Evolutionary conservation across 1,140 invertebrate species (phyloP).

Genomic region (Monochamus saltuarius): DNA sequence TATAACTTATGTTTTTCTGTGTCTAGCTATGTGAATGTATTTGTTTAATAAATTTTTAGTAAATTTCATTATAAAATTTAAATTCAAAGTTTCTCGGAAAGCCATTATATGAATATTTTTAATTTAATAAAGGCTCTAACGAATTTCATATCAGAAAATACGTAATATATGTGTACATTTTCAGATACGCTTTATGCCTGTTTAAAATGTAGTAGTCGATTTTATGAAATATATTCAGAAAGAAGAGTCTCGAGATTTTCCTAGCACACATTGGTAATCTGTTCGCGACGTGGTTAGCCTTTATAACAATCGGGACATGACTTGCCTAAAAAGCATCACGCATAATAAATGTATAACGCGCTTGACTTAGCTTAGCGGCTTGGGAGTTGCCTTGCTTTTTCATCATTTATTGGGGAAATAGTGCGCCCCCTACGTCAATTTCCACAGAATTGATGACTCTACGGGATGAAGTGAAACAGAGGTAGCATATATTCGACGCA

Average conservation of each 20-base stretch:
- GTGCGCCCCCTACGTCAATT: slow-evolving; percentile 11
- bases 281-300: slow-evolving; percentile 22
- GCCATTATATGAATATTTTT: no score
- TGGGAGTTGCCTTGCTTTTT: slow-evolving; percentile 6
- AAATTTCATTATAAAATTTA: no score
- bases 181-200: no score
- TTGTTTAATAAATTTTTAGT: no score
- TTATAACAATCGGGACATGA: slow-evolving; percentile 27
- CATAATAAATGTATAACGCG: slow-evolving; percentile 31
- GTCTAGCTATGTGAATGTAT: no score
- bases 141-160: no score
- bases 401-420: slow-evolving; percentile 15
- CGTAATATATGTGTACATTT: no score
- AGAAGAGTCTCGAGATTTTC: slow-evolving; percentile 20
- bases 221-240: slow-evolving; percentile 17
- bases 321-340: slow-evolving; percentile 27
- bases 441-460: slow-evolving; percentile 3
- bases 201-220: slow-evolving; percentile 8
- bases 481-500: background rate
- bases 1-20: no score
- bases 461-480: slow-evolving; percentile 7
- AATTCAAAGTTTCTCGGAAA: no score
- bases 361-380: slow-evolving; percentile 9
- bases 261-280: slow-evolving; percentile 28
- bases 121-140: no score